phyloP scores from a whole-genome alignment of 1,140 invertebrate genomes.

The Papilio dardanus region DNA sequence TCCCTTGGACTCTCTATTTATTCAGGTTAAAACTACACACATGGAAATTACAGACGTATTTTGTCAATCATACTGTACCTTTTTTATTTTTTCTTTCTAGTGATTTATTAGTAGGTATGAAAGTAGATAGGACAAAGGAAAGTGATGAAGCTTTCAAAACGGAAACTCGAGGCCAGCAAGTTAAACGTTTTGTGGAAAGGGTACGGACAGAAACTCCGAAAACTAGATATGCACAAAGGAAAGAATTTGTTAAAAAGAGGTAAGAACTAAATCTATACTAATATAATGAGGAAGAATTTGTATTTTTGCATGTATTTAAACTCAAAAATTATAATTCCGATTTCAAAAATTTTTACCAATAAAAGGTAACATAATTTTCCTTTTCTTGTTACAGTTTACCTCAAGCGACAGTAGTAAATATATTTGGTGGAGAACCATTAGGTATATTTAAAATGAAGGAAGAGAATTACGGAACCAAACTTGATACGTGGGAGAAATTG shows the following conservation, averaged over 20 bases:
- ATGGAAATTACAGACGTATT: neutral
- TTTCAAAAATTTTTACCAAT: too few relatives aligned
- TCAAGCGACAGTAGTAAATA: slow-evolving; percentile 55
- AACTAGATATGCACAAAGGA: slow-evolving; percentile 52
- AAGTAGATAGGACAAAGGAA: slow-evolving; percentile 85
- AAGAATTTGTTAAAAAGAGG: slow-evolving; percentile 42
- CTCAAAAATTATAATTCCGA: too few relatives aligned
- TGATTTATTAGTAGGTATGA: slow-evolving; percentile 88
- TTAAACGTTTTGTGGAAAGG: slow-evolving; percentile 60
- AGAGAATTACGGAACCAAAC: slow-evolving; percentile 73
- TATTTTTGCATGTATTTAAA: too few relatives aligned
- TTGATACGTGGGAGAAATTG: slow-evolving; percentile 87
- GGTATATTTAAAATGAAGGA: slow-evolving; percentile 83
- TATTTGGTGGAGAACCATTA: slow-evolving; percentile 83
- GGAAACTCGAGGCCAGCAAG: slow-evolving; percentile 73
- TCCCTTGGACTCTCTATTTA: too few relatives aligned
- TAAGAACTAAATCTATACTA: too few relatives aligned
- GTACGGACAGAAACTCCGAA: slow-evolving; percentile 40
- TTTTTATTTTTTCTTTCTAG: slow-evolving; percentile 73
- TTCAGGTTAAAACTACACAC: neutral
- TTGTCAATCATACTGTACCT: neutral
- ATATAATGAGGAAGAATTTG: too few relatives aligned
- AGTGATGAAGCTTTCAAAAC: slow-evolving; percentile 52
- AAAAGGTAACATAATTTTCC: neutral
- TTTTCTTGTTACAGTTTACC: slow-evolving; percentile 47